Conservation (phyloP, 2,113 vertebrate genomes). For the Lichenostomus cassidix region DNA sequence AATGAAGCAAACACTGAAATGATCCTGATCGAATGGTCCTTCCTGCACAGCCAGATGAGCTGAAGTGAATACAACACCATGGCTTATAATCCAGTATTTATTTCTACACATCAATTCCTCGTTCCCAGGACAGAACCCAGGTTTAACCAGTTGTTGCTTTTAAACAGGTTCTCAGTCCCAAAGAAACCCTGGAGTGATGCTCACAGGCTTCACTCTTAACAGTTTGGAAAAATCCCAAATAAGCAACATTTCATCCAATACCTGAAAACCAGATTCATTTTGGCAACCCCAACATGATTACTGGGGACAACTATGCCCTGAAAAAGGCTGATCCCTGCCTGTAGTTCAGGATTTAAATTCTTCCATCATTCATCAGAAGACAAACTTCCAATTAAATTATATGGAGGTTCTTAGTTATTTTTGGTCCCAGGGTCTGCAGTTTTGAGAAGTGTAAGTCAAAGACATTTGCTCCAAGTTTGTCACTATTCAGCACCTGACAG, state of each 20-base stretch:
- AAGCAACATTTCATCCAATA: neutral
- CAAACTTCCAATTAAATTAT: neutral
- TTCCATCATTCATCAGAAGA: neutral
- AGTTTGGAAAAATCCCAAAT: neutral
- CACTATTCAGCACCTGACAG: constrained; percentile 26
- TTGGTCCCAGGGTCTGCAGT: constrained; percentile 52
- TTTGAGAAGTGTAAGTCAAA: constrained; percentile 51
- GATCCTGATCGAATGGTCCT: neutral
- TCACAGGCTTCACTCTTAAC: neutral
- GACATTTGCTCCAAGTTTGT: constrained; percentile 16
- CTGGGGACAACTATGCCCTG: neutral
- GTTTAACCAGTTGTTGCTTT: neutral
- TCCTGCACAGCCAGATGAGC: neutral
- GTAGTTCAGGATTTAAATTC: neutral
- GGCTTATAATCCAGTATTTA: constrained; percentile 22
- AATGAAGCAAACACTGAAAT: neutral
- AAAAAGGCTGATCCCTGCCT: neutral
- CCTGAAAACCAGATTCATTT: neutral
- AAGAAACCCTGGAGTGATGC: neutral
- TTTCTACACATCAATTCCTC: neutral
- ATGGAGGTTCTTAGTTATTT: neutral
- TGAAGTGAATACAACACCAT: neutral
- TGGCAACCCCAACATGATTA: neutral
- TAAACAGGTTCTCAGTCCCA: constrained; percentile 6
- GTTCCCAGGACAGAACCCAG: neutral